Base-by-base conservation (phyloP, 2,888 invertebrate species). In the Scaptomyza parva region DNA sequence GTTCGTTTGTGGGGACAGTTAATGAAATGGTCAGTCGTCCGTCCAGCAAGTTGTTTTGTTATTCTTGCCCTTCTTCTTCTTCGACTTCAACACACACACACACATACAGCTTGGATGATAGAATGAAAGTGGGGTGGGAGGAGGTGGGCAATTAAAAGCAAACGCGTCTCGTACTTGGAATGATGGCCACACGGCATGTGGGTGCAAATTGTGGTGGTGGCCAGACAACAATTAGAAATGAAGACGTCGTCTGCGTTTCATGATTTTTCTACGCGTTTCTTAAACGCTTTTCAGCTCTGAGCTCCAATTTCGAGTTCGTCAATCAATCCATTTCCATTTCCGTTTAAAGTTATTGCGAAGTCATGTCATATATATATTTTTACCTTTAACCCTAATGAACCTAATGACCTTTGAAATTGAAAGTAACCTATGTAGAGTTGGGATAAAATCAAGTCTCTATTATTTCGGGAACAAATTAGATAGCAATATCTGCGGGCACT, bases 11-110 rank as follows among this genome's bases (percentile, higher is more conserved):
- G 35, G 69, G 59, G 77, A 65, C 68, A 67, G 83, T 86, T 85
- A 83, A 83, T 86, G 84, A 84, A 84, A 84, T 84, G 85, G 76
- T 65, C 80, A 68, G 65, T 52, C 58, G 65, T 55, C 61, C 58
- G 65, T 55, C 61, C 61, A 50, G 59, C 28, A 65, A 60, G 41
- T 41, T 60, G 40, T 70, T 2, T 37, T 37, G 37, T 37, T 37
- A 17, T 51, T 47, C 30, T 28, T 28, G 28, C n/a, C n/a, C n/a
- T n/a, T 20, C 30, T 39, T 41, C 41, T n/a, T n/a, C 71, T 48
- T 33, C 35, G 14, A 30, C 48, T 28, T 28, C n/a, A n/a, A n/a
- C n/a, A n/a, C n/a, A n/a, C n/a, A n/a, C n/a, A n/a, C n/a, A n/a
- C n/a, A 18, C 14, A 20, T 50, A n/a, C n/a, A 39, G 12, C 0